A percentile compares a stretch with the other conserved stretches of the same genome.
Conservation (phyloP, 2,113 vertebrate genomes). For the Chloropsis hardwickii region DNA sequence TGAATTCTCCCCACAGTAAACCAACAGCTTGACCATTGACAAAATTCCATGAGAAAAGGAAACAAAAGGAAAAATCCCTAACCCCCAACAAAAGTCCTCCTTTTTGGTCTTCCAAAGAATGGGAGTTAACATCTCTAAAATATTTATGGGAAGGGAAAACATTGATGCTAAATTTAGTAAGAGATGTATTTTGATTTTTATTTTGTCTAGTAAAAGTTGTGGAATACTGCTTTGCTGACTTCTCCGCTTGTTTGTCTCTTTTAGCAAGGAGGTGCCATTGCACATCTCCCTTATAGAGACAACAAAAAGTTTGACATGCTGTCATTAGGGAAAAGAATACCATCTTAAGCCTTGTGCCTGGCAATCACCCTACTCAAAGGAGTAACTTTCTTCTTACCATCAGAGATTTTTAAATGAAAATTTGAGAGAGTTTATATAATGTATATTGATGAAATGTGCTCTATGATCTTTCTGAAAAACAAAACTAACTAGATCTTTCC, state of each 20-base stretch:
- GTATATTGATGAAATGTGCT: too few relatives aligned
- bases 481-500: too few relatives aligned
- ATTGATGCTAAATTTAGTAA: neutral
- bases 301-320: neutral
- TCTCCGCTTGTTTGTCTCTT: neutral
- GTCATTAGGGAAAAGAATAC: too few relatives aligned
- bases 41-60: neutral
- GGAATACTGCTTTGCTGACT: neutral
- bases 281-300: neutral
- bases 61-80: neutral
- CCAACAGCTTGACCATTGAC: too few relatives aligned
- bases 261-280: neutral
- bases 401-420: too few relatives aligned
- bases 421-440: too few relatives aligned
- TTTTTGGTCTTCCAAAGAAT: neutral
- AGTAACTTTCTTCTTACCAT: too few relatives aligned
- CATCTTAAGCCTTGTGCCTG: too few relatives aligned
- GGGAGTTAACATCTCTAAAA: neutral
- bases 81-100: neutral
- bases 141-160: neutral
- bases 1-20: neutral
- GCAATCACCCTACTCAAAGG: too few relatives aligned
- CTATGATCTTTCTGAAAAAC: too few relatives aligned
- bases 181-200: neutral
- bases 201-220: neutral